Base-by-base conservation (phyloP, 2,113 vertebrate genomes). In the Odontophorus gujanensis region DNA sequence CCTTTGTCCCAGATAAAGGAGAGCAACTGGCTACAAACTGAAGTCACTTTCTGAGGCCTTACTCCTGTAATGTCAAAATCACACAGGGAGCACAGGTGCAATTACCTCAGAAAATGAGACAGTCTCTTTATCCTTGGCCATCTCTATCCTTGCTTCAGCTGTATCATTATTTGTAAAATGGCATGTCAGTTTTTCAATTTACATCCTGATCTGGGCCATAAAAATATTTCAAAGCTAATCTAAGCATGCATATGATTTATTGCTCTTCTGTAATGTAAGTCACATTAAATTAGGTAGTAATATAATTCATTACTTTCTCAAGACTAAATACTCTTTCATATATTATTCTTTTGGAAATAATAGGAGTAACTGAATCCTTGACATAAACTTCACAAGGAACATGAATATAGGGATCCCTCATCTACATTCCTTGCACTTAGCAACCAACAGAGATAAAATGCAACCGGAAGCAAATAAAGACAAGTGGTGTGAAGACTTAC, bases 151-250 rank as follows among this genome's bases (percentile, higher is more conserved):
- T 74, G 81, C 63, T 80, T 63, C 63, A 95, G 63, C 87, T 38
- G 22, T 43, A 76, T 59, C 87, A 91, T 82, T 92, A 91, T 80
- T 68, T 95, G 63, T 87, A 92, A 89, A 93, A 92, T 32, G 91
- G 76, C 55, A 81, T 67, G 93, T 85, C 91, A 89, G 55, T 74
- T 95, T 92, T 95, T 77, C 91, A 95, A 95, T 97, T 96, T 95
- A 95, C 87, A 75, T 71, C 72, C 76, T 51, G 81, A 81, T 95
- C 87, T 81, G 40, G 42, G 81, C 71, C 91, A 92, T 95, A 95
- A 93, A 95, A 93, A 85, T 34, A 61, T 87, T 95, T 92, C 94
- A 87, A 93, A 95, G 72, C 75, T 79, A 67, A 81, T 89, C 73
- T 80, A 92, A 83, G 79, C 89, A 85, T 85, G 65, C 34, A 24